Evolutionary conservation across 2,888 invertebrate genomes (phyloP), one percentile per base, ranked within the genome.

Genomic region (Smittia sp.): DNA sequence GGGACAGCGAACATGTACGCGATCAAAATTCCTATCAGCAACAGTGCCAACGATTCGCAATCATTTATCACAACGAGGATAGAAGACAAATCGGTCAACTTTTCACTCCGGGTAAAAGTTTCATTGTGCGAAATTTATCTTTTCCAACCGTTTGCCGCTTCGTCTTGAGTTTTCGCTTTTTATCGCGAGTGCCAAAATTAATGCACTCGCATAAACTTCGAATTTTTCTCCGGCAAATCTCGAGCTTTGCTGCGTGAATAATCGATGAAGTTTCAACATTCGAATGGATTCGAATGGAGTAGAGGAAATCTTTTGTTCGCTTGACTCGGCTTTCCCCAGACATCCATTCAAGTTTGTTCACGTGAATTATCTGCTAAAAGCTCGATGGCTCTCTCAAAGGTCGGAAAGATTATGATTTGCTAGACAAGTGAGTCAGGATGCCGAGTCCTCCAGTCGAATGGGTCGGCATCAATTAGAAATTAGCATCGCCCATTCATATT

Each of bases 161-260:
- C 52, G 6, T 52, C 15, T 11, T 15, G 4, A 15, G 15, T 58
- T 58, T 58, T 22, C 22, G 18, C 58, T 58, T n/a, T 18, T 58
- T 58, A 58, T 58, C 22, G 22, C 58, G n/a, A 20, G 52, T 22
- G 27, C n/a, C 27, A 46, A 38, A 62, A 62, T 54, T 25, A 58
- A 62, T 72, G 52, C 54, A 72, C 22, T 72, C 54, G 20, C 52
- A 70, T 70, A 70, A 70, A 70, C 46, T 70, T 54, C n/a, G 15
- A 39, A 18, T 25, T 15, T 70, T 70, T 52, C 25, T 38, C 9
- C 32, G 1, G 69, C 25, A 41, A 25, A 68, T 68, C 68, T 41
- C 27, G 11, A 9, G 66, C 27, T 11, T 15, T 46, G 9, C 46
- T 58, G 69, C 52, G 54, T 70, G 54, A 70, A 70, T 70, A 70